These are phyloP conservation scores for Calypte anna DNA, from an alignment of 2,113 vertebrate genomes.

Conservation along the genomic window DNA sequence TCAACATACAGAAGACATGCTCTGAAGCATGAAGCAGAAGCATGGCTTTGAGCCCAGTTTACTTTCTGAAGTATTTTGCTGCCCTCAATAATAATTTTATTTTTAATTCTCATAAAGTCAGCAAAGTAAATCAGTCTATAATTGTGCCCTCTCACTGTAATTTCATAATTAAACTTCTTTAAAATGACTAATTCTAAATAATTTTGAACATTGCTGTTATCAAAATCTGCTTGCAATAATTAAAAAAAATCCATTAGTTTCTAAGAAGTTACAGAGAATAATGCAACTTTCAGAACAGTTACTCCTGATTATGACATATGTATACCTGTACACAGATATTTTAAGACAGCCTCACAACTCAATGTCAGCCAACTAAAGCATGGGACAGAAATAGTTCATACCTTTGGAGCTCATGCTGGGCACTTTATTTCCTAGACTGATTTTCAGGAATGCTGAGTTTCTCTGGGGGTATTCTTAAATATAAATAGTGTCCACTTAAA, in stretches of 20 bases:
- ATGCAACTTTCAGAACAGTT: neutral
- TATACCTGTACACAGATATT: fast-evolving
- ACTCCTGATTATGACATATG: fast-evolving
- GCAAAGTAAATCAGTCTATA: neutral
- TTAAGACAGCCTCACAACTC: neutral
- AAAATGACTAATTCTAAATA: neutral
- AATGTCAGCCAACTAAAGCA: neutral
- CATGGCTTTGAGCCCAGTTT: neutral
- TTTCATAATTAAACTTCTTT: neutral
- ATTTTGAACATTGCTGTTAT: neutral
- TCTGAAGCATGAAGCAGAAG: neutral
- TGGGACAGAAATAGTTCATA: neutral
- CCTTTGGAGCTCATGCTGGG: neutral
- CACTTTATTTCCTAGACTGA: neutral
- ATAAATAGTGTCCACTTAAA: neutral
- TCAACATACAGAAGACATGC: fast-evolving
- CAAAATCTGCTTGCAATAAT: neutral
- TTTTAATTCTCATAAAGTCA: neutral
- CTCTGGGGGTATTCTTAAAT: neutral
- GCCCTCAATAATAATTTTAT: neutral
- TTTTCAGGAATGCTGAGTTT: neutral
- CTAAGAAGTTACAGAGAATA: neutral
- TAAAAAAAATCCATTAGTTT: neutral
- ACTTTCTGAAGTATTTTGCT: neutral
- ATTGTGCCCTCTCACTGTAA: neutral